Conservation (phyloP, 2,888 invertebrate species). For the Pelosia muscerda region DNA sequence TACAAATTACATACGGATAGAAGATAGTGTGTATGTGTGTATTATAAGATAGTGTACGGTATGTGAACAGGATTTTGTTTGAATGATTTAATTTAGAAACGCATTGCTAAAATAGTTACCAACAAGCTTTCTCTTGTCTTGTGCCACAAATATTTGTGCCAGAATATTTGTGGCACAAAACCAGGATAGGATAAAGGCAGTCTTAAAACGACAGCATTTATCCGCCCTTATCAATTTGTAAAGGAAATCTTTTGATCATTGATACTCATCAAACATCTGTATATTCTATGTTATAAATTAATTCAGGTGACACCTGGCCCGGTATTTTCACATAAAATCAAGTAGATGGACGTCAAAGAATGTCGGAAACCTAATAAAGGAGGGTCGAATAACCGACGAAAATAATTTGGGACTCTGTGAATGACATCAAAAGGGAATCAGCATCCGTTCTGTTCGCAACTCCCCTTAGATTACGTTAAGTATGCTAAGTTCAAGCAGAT, state of each 20-base stretch:
- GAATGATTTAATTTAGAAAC: constrained; percentile 27
- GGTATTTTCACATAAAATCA: constrained; percentile 14
- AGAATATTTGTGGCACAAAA: too few species aligned
- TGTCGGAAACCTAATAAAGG: constrained; percentile 26
- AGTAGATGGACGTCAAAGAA: constrained; percentile 22
- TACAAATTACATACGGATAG: constrained; percentile 10
- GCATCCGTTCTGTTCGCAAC: constrained; percentile 14
- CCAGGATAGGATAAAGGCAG: too few species aligned
- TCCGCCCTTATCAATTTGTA: not conserved
- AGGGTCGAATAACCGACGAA: constrained; percentile 22
- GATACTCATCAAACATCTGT: constrained; percentile 1
- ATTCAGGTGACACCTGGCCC: constrained; percentile 12
- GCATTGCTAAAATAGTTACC: constrained; percentile 19
- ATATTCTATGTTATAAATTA: constrained; percentile 10
- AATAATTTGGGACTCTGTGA: constrained; percentile 31
- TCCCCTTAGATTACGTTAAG: constrained; percentile 20
- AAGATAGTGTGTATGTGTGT: too few species aligned
- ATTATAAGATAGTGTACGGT: too few species aligned
- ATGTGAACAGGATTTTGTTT: constrained; percentile 23
- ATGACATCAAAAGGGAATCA: constrained; percentile 35
- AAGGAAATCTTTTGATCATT: constrained; percentile 11
- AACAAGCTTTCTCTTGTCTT: constrained; percentile 14
- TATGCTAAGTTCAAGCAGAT: constrained; percentile 15
- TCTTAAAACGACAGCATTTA: not conserved
- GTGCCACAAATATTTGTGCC: not conserved